Evolutionary conservation across 2,888 invertebrate genomes (phyloP), one percentile per base, ranked within the genome.

Genomic region (Lycocerus yunnanus): DNA sequence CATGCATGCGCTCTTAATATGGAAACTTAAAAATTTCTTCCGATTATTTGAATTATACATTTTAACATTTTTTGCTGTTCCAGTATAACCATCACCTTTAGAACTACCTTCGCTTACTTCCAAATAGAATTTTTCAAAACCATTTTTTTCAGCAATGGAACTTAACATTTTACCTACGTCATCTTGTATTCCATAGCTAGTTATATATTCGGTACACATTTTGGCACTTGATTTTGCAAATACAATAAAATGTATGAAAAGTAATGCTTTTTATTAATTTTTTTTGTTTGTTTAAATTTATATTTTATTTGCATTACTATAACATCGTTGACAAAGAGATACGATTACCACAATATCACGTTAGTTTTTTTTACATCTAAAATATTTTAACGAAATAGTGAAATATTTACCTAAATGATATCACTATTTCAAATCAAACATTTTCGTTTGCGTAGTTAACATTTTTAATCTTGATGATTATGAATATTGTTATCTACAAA

Each of bases 51-150:
- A n/a, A 43, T 43, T 43, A 5, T n/a, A n/a, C 2, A 60, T 15
- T 15, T 5, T 69, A 1, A 74, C 60, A 0, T n/a, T 65, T 16
- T 67, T 74, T 15, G 74, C 74, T 8, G 21, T 67, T 16, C 76
- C 76, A 58, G 74, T 16, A 59, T 72, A 69, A 14, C 72, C 72
- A 59, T 76, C 76, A 18, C 74, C 76, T 72, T 76, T 76, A 8
- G 68, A 10, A 1, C 69, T 71, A 16, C 72, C 76, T 15, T 18
- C 27, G 16, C 24, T 16, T 20, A 60, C 18, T 24, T 65, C 58
- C 1, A 73, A 18, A 13, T 21, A 43, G 58, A 27, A 73, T 15
- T 73, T 24, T n/a, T 59, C 16, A 16, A 73, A 66, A 11, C 66
- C 73, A 66, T 76, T 60, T 11, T 27, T 4, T 5, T 24, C 8